Evolutionary conservation across 1,140 invertebrate genomes (phyloP).

Genomic region (Theocolax elegans): DNA sequence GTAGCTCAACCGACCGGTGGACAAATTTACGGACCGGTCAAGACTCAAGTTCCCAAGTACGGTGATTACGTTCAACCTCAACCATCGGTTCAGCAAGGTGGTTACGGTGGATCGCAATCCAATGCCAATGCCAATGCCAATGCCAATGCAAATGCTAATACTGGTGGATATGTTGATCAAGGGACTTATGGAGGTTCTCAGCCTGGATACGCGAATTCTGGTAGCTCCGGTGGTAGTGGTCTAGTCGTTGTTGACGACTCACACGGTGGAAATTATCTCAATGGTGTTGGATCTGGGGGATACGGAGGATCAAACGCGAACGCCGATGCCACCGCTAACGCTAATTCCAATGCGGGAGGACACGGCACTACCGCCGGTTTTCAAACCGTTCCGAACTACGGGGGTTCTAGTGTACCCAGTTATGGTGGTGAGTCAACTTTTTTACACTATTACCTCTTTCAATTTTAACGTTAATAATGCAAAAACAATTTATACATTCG

Average conservation of each 20-base stretch:
- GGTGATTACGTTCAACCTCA: too few species aligned
- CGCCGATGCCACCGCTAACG: not conserved
- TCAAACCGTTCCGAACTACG: too few species aligned
- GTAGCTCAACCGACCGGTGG: not conserved
- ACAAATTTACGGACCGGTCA: not conserved
- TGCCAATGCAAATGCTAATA: constrained; percentile 32
- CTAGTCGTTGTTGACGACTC: not conserved
- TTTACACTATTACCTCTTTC: too few species aligned
- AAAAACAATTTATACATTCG: too few species aligned
- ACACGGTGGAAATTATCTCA: constrained; percentile 13
- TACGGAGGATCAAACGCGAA: not conserved
- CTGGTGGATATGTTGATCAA: not conserved
- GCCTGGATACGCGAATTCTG: not conserved
- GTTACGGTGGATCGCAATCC: constrained; percentile 4
- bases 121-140: constrained; percentile 37
- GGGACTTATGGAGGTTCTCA: not conserved
- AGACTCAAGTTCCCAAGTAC: too few species aligned
- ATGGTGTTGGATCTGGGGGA: constrained; percentile 1
- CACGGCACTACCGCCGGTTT: too few species aligned
- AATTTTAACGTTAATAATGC: too few species aligned
- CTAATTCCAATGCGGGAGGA: not conserved
- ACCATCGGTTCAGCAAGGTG: not conserved
- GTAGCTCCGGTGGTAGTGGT: not conserved
- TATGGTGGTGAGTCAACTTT: too few species aligned
- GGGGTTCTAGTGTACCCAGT: too few species aligned